phyloP scores from a whole-genome alignment of 2,888 invertebrate species.

The Drosophila pseudotakahashii region DNA sequence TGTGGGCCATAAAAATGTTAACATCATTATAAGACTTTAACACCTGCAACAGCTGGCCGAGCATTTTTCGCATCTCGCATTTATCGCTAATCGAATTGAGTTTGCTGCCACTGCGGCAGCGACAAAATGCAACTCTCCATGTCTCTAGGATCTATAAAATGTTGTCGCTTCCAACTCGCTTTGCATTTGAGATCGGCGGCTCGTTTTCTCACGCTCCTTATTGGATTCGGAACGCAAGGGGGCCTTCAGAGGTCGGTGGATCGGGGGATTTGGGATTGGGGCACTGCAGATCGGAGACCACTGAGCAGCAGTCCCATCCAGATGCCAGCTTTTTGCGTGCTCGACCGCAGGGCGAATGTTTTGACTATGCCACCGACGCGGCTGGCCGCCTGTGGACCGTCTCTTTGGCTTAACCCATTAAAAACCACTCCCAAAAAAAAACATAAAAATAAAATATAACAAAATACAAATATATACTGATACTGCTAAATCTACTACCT shows the following conservation, averaged over 20 bases:
- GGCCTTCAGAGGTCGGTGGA: conserved; percentile 34
- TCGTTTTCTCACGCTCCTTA: conserved; percentile 82
- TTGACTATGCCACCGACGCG: conserved; percentile 73
- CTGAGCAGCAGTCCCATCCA: conserved; percentile 27
- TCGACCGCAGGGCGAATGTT: conserved; percentile 66
- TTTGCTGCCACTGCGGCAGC: conserved; percentile 30
- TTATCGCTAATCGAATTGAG: conserved; percentile 72
- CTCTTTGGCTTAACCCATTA: conserved; percentile 52
- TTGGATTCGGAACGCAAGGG: conserved; percentile 77
- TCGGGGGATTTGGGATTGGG: conserved; percentile 4
- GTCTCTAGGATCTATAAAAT: conserved; percentile 63
- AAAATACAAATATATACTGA: too few species aligned
- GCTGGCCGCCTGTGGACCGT: conserved; percentile 38
- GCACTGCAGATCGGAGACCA: conserved; percentile 35
- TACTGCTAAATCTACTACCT: too few species aligned
- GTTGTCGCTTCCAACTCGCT: conserved; percentile 70
- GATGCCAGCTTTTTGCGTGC: conserved; percentile 62
- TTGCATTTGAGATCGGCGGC: conserved; percentile 66
- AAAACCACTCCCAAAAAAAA: background rate
- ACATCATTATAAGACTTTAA: conserved; percentile 76
- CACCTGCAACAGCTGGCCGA: conserved; percentile 68
- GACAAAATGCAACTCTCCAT: conserved; percentile 41
- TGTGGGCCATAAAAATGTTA: conserved; percentile 73
- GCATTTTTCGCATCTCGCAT: conserved; percentile 69
- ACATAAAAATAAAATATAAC: background rate